Evolutionary conservation across 35 echinoderm and acorn worm genomes (phyloP).

Genomic region (Apostichopus parvimensis): DNA sequence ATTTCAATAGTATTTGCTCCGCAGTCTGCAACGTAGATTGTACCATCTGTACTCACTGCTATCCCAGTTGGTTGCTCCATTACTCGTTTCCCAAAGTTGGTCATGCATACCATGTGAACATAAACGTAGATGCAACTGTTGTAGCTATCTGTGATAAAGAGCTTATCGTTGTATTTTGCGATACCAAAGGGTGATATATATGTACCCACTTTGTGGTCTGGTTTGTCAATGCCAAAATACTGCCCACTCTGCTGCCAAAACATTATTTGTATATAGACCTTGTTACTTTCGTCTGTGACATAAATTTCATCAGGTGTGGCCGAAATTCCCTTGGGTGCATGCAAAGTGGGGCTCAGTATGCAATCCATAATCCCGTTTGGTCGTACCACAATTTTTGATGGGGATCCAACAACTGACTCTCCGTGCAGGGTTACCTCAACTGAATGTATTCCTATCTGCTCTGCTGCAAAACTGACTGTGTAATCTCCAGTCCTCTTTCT

Average conservation of each 20-base stretch:
- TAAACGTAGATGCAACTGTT: conserved; percentile 25
- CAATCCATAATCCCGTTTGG: neutral
- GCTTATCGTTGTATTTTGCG: neutral
- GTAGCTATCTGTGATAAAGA: neutral
- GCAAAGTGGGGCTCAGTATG: neutral
- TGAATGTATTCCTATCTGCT: neutral
- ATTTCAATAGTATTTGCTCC: neutral
- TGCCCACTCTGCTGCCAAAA: too few relatives aligned
- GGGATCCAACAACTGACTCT: neutral
- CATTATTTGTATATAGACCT: too few relatives aligned
- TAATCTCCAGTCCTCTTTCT: neutral
- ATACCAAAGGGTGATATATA: neutral
- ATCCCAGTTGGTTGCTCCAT: too few relatives aligned
- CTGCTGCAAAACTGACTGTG: neutral
- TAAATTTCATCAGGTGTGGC: neutral
- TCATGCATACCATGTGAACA: neutral
- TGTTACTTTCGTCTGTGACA: too few relatives aligned
- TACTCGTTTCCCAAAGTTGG: neutral
- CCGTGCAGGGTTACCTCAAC: neutral
- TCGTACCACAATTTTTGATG: neutral
- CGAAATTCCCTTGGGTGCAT: neutral
- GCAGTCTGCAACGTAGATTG: conserved; percentile 32
- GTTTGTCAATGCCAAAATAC: neutral
- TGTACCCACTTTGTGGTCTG: neutral
- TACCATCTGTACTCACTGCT: neutral